These are phyloP conservation scores for Macrostomum lignano DNA, from an alignment of 1,140 invertebrate species.

Conservation along the genomic window DNA sequence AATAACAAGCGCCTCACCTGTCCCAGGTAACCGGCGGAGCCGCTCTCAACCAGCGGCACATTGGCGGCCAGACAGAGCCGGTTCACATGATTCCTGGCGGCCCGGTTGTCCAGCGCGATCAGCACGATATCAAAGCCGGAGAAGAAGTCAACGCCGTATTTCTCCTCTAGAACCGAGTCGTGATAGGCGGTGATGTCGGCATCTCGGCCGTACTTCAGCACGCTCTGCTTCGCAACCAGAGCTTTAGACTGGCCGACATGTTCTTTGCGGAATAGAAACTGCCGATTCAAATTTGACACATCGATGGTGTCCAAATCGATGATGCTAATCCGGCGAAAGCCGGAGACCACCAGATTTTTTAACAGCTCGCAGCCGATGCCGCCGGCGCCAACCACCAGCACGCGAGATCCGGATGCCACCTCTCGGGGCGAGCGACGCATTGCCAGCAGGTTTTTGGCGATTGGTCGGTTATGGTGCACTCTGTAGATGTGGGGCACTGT, in stretches of 20 bases:
- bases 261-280: constrained; percentile 83
- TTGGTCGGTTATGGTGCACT: too few species aligned
- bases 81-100: constrained; percentile 88
- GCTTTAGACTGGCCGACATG: constrained; percentile 88
- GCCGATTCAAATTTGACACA: constrained; percentile 90
- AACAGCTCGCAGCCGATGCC: constrained; percentile 94
- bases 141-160: constrained; percentile 69
- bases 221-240: constrained; percentile 47
- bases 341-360: constrained; percentile 78
- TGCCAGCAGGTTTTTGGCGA: too few species aligned
- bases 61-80: constrained; percentile 82
- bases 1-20: constrained; percentile 33
- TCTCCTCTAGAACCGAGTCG: constrained; percentile 65
- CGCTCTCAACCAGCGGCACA: constrained; percentile 74
- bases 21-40: constrained; percentile 76
- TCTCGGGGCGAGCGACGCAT: too few species aligned
- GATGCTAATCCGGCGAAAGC: constrained; percentile 74
- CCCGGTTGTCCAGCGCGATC: constrained; percentile 85
- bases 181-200: constrained; percentile 60
- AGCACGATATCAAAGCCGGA: constrained; percentile 66
- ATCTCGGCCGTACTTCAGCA: constrained; percentile 56
- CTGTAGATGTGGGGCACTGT: too few species aligned
- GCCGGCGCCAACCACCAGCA: constrained; percentile 80
- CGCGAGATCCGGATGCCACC: too few species aligned
- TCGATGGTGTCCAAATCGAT: constrained; percentile 98